These are phyloP conservation scores for Herminia tarsipennalis DNA, from an alignment of 2,888 invertebrate genomes.

Conservation along the genomic window DNA sequence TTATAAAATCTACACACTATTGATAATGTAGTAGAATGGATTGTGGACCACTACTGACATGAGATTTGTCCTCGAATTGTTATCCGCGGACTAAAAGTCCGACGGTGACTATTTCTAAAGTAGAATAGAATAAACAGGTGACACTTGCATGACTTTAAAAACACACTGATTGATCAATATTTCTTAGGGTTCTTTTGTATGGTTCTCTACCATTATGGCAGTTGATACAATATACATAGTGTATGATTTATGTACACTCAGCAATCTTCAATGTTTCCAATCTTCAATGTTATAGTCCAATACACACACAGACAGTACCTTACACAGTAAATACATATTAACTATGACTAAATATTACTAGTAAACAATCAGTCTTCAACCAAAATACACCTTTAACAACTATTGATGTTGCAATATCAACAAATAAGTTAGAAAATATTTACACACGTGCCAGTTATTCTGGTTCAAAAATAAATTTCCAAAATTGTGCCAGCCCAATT, in stretches of 20 bases:
- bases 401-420: conserved; percentile 56
- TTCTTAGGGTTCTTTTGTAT: no score
- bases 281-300: conserved; percentile 3
- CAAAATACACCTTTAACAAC: conserved; percentile 67
- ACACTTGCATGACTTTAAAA: no score
- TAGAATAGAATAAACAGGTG: no score
- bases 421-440: conserved; percentile 62
- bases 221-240: no score
- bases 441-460: conserved; percentile 42
- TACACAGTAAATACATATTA: conserved; percentile 18
- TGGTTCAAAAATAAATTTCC: conserved; percentile 29
- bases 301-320: conserved; percentile 7
- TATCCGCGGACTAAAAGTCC: not conserved
- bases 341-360: conserved; percentile 42
- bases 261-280: no score
- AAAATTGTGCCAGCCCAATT: conserved; percentile 60
- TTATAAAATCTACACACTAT: conserved; percentile 39
- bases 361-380: conserved; percentile 83
- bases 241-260: no score
- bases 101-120: no score
- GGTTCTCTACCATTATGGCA: no score
- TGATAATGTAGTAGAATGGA: conserved; percentile 14
- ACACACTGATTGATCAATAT: no score
- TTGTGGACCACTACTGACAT: not conserved
- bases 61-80: not conserved